Evolutionary conservation across 2,113 vertebrate species (phyloP).

Genomic region (Protobothrops mucrosquamatus): DNA sequence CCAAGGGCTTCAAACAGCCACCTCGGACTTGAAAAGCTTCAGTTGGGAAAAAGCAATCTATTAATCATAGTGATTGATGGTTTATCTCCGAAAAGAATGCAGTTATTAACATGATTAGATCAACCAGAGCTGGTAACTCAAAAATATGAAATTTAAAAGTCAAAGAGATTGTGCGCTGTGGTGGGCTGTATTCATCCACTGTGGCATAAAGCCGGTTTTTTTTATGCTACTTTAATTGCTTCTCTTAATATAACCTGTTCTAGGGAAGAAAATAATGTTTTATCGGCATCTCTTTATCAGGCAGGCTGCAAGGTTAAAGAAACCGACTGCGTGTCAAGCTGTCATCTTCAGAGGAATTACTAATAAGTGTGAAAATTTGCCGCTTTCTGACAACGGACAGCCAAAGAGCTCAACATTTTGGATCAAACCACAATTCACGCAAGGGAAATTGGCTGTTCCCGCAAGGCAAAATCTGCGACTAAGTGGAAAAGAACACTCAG

Average conservation of each 20-base stretch:
- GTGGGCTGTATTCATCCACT: rapidly evolving
- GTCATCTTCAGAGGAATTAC: background rate
- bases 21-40: background rate
- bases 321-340: conserved; percentile 17
- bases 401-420: background rate
- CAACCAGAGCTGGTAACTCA: background rate
- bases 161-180: rapidly evolving
- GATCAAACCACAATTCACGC: background rate
- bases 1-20: background rate
- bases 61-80: background rate
- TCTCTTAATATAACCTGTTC: conserved; percentile 1
- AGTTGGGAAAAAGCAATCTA: background rate
- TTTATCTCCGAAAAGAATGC: background rate
- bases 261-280: conserved; percentile 5
- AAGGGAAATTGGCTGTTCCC: background rate
- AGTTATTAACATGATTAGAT: background rate
- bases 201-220: background rate
- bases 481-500: background rate
- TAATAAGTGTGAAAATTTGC: background rate
- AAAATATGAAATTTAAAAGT: background rate
- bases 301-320: background rate
- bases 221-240: background rate
- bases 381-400: background rate
- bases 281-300: conserved; percentile 12
- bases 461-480: background rate